Conservation (phyloP, 1,140 invertebrate genomes). For the Babylonia areolata region DNA sequence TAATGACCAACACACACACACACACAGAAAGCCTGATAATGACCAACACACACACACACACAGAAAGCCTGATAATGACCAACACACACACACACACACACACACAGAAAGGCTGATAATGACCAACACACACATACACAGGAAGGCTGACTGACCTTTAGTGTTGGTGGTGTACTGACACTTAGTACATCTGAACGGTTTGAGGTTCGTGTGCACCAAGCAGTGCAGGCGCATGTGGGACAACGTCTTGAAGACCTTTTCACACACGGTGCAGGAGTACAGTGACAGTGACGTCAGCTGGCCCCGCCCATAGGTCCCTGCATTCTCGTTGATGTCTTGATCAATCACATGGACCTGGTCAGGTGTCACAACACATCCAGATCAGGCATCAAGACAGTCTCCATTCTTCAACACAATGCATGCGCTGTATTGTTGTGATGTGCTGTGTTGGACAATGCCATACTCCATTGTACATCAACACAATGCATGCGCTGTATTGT, state of each 20-base stretch:
- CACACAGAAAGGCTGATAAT: background rate
- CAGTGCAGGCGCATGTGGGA: conserved; percentile 75
- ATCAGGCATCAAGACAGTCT: background rate
- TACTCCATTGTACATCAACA: no score
- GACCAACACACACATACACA: background rate
- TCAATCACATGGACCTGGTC: conserved; percentile 66
- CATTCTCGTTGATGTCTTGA: conserved; percentile 69
- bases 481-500: no score
- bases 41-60: no score
- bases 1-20: no score
- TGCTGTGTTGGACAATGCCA: no score
- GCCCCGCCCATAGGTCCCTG: conserved; percentile 46
- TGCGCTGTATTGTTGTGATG: no score
- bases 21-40: no score
- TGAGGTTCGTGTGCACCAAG: conserved; percentile 74
- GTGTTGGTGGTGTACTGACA: conserved; percentile 73
- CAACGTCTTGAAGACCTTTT: conserved; percentile 75
- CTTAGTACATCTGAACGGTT: conserved; percentile 75
- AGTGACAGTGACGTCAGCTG: conserved; percentile 60
- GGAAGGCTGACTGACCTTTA: conserved; percentile 70
- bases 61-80: background rate
- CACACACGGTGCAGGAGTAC: conserved; percentile 73
- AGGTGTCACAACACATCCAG: background rate
- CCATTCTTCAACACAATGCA: no score
- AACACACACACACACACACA: no score